Evolutionary conservation across 2,797 vertebrate genomes (phyloP).

Genomic region (Petrocephalus schoutedeni): DNA sequence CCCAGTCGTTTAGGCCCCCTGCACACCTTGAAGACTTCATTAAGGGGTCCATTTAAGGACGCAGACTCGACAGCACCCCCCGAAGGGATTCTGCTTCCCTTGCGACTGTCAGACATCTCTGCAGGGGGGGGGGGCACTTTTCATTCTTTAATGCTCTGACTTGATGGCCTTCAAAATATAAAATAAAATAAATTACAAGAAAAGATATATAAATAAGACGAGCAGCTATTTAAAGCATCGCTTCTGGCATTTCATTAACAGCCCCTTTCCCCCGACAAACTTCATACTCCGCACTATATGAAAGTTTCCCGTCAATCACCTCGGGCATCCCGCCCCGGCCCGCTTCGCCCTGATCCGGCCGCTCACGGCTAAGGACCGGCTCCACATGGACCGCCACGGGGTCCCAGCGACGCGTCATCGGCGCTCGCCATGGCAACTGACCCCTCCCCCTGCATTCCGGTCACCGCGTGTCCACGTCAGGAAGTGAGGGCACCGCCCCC

Average conservation of each 20-base stretch:
- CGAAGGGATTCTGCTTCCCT: neutral
- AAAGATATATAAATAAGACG: neutral
- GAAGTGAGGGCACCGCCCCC: slow-evolving; percentile 36
- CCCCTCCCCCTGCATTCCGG: slow-evolving; percentile 39
- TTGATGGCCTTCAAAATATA: neutral
- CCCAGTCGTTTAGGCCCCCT: neutral
- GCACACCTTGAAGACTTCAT: neutral
- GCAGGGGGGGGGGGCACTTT: neutral
- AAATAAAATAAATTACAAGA: neutral
- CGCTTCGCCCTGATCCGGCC: neutral
- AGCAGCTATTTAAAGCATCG: neutral
- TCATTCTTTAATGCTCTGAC: neutral
- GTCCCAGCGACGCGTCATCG: slow-evolving; percentile 27
- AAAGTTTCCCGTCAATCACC: slow-evolving; percentile 53
- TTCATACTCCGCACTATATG: slow-evolving; percentile 54
- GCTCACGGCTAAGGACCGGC: slow-evolving; percentile 20
- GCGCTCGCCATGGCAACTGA: slow-evolving; percentile 39
- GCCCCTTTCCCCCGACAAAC: neutral
- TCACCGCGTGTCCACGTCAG: slow-evolving; percentile 44
- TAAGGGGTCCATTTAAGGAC: neutral
- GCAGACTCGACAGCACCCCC: neutral
- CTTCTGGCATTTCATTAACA: neutral
- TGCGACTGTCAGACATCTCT: neutral
- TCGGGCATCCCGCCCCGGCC: neutral
- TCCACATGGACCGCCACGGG: slow-evolving; percentile 21